Percentiles rank a stretch among this genome's conserved stretches.
Conservation (phyloP, 2,888 invertebrate genomes). For the Hypena proboscidalis region DNA sequence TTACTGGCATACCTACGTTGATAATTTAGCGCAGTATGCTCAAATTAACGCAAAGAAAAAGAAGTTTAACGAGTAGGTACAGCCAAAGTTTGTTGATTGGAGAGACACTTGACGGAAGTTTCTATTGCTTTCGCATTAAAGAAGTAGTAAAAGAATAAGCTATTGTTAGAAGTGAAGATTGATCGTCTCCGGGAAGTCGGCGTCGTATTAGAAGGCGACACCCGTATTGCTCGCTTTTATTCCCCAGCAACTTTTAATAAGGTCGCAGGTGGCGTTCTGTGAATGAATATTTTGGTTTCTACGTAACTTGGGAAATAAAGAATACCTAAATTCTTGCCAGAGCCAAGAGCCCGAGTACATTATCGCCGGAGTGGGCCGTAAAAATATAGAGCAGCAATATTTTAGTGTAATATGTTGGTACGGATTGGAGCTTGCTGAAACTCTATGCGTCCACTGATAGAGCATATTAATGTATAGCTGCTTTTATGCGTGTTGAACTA, state of each 20-base stretch:
- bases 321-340: slow-evolving; percentile 25
- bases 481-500: slow-evolving; percentile 11
- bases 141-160: slow-evolving; percentile 36
- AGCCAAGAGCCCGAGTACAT: slow-evolving; percentile 25
- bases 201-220: slow-evolving; percentile 36
- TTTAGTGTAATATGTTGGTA: slow-evolving; percentile 28
- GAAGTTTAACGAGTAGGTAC: slow-evolving; percentile 23
- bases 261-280: slow-evolving; percentile 35
- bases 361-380: slow-evolving; percentile 22
- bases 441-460: slow-evolving; percentile 11
- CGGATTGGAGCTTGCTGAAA: slow-evolving; percentile 15
- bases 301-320: slow-evolving; percentile 20
- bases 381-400: slow-evolving; percentile 30
- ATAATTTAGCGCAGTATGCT: slow-evolving; percentile 14
- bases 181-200: slow-evolving; percentile 32
- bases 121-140: slow-evolving; percentile 50
- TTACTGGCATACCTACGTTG: too few relatives aligned
- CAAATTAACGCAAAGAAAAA: slow-evolving; percentile 31
- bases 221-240: slow-evolving; percentile 18
- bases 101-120: slow-evolving; percentile 50
- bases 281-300: slow-evolving; percentile 31
- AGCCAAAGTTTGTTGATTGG: slow-evolving; percentile 47
- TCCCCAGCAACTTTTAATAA: slow-evolving; percentile 38
- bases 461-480: slow-evolving; percentile 11
- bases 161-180: slow-evolving; percentile 37